Base-by-base conservation (phyloP, 2,797 vertebrate species). In the Dipus sagitta region DNA sequence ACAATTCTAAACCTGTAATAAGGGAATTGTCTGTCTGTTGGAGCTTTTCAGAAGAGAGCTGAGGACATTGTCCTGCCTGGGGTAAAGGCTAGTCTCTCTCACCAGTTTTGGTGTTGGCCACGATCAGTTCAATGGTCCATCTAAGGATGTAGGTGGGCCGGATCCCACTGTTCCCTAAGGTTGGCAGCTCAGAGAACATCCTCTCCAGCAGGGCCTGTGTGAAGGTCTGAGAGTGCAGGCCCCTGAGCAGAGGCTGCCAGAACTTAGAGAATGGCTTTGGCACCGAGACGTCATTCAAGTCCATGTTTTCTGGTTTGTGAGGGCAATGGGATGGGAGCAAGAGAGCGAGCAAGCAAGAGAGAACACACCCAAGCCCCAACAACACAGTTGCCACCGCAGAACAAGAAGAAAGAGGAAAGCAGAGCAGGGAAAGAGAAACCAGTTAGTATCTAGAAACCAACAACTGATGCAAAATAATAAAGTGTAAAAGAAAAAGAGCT, bases 241-340 rank as follows among this genome's bases (percentile, higher is more conserved):
- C 97, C 97, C 98, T 99, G 85, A 99, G 97, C 87, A 99, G 98
- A 2, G 99, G 99, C 91, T 99, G 98, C 99, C 99, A 99, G 93
- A 99, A 99, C 28, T 98, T 98, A 92, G 99, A 98, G 96, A 99
- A 98, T 0, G 94, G 78, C 26, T 96, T 98, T 88, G 99, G 99
- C 74, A 99, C 91, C 89, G 97, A 95, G 88, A 96, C 14, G n/a
- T 96, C 95, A 92, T 64, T 90, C 94, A 97, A 94, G 86, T 64
- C 96, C 75, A 1, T 0, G 76, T 94, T 96, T 95, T 97, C 97
- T 97, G 93, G 94, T 91, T 95, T 94, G 75, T 91, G 75, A 96
- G 83, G 82, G 38, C 80, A 67, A 78, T 15, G 24, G 72, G 21
- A 62, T 42, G 54, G 62, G 15, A 74, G 58, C 3, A 42, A 84